A percentile compares a stretch with the other conserved stretches of the same genome.
Conservation (phyloP, 1,140 invertebrate genomes). For the Papilio polytes region DNA sequence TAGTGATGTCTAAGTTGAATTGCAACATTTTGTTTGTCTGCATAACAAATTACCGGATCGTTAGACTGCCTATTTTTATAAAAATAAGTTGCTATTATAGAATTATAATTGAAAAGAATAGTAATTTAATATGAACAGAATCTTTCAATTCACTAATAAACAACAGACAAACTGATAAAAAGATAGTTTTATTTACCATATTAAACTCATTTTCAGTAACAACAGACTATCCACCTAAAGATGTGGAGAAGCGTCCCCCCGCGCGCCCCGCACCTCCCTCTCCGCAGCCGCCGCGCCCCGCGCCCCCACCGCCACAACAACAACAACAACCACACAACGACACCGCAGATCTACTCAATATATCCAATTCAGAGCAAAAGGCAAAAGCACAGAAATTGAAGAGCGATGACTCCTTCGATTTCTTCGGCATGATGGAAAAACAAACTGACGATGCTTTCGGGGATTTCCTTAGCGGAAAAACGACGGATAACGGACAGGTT, state of each 20-base stretch:
- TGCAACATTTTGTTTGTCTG: background rate
- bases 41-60: background rate
- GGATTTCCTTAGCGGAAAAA: constrained; percentile 73
- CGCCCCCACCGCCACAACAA: constrained; percentile 48
- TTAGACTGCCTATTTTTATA: background rate
- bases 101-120: too few relatives aligned
- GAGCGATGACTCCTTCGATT: constrained; percentile 77
- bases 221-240: constrained; percentile 60
- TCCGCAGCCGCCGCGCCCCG: constrained; percentile 51
- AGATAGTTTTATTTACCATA: background rate
- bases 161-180: too few relatives aligned
- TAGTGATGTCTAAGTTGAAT: background rate
- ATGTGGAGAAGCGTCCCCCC: constrained; percentile 58
- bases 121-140: too few relatives aligned
- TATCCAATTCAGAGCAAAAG: constrained; percentile 45
- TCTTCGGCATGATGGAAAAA: constrained; percentile 81
- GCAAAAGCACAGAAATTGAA: constrained; percentile 61
- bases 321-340: constrained; percentile 36
- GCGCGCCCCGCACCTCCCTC: constrained; percentile 64
- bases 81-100: background rate
- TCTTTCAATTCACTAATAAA: too few relatives aligned
- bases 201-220: constrained; percentile 60
- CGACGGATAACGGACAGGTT: constrained; percentile 60
- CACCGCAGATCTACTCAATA: constrained; percentile 70
- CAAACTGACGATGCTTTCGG: constrained; percentile 74